A percentile compares a stretch with the other conserved stretches of the same genome.
Evolutionary conservation across 2,797 vertebrate species (phyloP).

Genomic region (Falco concolor): DNA sequence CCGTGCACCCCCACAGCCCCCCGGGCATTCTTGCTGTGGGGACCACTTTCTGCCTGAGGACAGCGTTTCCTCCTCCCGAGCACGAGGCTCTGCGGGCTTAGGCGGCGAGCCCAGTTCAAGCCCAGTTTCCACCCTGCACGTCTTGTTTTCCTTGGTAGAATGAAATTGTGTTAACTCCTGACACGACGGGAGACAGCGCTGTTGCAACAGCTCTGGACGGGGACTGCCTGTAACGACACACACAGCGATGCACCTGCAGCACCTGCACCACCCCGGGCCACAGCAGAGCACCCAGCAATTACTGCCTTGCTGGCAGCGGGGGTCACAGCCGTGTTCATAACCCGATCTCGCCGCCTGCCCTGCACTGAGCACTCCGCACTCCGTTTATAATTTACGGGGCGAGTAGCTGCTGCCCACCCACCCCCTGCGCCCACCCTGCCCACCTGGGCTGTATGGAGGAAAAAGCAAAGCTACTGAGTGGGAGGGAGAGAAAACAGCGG

Average conservation of each 20-base stretch:
- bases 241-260: rapidly evolving
- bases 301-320: not conserved
- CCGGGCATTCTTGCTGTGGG: not conserved
- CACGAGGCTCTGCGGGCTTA: not conserved
- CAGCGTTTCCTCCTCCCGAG: not conserved
- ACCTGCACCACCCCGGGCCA: rapidly evolving
- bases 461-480: not conserved
- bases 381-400: not conserved
- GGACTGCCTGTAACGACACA: not conserved
- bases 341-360: not conserved
- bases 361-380: not conserved
- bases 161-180: not conserved
- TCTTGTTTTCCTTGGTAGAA: not conserved
- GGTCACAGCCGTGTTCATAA: not conserved
- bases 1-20: not conserved
- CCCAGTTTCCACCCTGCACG: not conserved
- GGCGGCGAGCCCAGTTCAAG: not conserved
- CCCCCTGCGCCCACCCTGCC: not conserved
- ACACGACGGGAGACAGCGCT: not conserved
- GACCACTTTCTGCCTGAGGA: not conserved
- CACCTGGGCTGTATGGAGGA: rapidly evolving
- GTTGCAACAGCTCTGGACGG: not conserved
- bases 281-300: not conserved
- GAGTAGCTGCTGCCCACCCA: not conserved
- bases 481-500: not conserved